Conservation (phyloP, 1,140 invertebrate species). For the Bombus superbus region DNA sequence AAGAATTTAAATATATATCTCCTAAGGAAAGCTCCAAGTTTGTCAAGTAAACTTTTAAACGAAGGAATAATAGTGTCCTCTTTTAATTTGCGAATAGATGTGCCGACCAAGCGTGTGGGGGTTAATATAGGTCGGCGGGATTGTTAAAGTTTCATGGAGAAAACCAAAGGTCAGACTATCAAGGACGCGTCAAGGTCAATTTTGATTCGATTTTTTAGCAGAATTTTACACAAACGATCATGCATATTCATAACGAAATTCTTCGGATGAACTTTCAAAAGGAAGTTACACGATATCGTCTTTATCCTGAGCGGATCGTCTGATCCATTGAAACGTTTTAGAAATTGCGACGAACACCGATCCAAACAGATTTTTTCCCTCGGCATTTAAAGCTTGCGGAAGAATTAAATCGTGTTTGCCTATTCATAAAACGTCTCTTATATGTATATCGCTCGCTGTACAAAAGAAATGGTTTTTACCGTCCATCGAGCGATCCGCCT, state of each 20-base stretch:
- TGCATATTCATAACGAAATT: neutral
- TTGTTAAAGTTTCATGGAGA: neutral
- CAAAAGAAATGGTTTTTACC: slow-evolving; percentile 23
- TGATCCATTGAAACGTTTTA: neutral
- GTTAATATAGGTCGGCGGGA: too few relatives aligned
- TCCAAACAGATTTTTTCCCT: neutral
- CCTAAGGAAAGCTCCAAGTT: neutral
- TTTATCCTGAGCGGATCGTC: neutral
- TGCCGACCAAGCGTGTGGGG: neutral
- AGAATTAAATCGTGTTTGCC: slow-evolving; percentile 31
- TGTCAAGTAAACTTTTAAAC: neutral
- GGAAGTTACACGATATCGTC: neutral
- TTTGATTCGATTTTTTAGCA: neutral
- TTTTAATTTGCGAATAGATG: neutral
- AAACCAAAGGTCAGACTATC: neutral
- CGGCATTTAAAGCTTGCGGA: neutral
- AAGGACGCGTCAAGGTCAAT: neutral
- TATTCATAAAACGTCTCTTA: slow-evolving; percentile 45
- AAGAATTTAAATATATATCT: neutral
- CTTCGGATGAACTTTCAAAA: neutral
- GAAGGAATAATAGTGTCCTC: neutral
- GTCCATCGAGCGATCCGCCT: slow-evolving; percentile 30
- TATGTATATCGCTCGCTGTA: slow-evolving; percentile 3
- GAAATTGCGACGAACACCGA: too few relatives aligned
- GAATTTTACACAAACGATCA: neutral